Conservation (phyloP, 2,113 vertebrate genomes). For the Alaudala cheleensis region DNA sequence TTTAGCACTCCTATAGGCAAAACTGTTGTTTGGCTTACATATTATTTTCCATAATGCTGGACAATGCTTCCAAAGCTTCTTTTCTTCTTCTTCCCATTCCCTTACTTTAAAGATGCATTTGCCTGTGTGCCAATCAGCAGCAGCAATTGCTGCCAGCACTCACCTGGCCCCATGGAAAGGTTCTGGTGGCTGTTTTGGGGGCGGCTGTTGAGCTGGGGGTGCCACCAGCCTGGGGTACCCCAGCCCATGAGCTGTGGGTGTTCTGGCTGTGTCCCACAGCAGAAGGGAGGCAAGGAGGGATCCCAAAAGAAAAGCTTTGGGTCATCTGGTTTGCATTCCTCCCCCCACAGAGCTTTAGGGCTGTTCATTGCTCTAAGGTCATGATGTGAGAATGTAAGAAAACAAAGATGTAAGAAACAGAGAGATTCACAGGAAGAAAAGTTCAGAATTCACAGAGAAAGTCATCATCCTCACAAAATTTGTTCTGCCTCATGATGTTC, state of each 20-base stretch:
- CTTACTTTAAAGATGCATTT: not conserved
- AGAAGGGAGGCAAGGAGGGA: not conserved
- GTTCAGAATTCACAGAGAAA: not conserved
- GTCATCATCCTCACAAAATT: not conserved
- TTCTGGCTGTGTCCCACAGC: not conserved
- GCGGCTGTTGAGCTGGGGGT: not conserved
- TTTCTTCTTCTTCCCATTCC: not conserved
- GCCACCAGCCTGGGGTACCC: not conserved
- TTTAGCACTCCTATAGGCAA: not conserved
- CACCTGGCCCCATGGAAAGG: accelerated
- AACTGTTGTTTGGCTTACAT: not conserved
- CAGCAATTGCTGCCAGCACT: not conserved
- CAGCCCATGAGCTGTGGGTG: accelerated
- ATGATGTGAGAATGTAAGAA: accelerated
- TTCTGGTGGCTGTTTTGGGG: no score
- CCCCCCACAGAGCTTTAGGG: not conserved
- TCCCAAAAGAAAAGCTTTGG: not conserved
- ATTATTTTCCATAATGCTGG: not conserved
- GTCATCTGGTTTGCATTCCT: not conserved
- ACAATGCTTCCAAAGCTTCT: not conserved
- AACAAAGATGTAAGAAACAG: not conserved
- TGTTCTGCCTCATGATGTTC: not conserved
- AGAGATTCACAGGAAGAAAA: not conserved
- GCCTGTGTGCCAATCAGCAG: not conserved
- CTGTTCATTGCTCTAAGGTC: not conserved